Evolutionary conservation across 2,113 vertebrate genomes (phyloP).

Genomic region (Herpailurus yagouaroundi): DNA sequence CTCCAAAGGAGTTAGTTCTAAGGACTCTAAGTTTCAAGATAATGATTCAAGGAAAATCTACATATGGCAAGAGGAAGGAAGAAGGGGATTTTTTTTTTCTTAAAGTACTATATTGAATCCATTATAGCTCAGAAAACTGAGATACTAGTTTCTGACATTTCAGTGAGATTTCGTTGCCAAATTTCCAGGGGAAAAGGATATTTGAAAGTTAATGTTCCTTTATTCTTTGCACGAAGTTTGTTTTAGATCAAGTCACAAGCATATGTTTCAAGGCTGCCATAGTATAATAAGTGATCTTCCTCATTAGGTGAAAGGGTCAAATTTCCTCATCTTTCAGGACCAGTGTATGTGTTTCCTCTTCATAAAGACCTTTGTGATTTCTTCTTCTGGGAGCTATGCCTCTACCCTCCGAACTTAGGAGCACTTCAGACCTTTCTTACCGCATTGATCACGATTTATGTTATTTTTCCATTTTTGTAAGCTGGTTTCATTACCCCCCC

Average conservation of each 20-base stretch:
- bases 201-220: constrained; percentile 11
- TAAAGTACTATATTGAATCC: constrained; percentile 2
- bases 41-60: not conserved
- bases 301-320: not conserved
- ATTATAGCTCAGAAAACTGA: constrained; percentile 43
- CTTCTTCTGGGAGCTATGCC: not conserved
- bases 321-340: not conserved
- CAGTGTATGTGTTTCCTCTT: not conserved
- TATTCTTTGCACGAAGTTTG: constrained; percentile 19
- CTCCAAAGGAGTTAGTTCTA: not conserved
- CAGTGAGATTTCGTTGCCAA: constrained; percentile 6
- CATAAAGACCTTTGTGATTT: not conserved
- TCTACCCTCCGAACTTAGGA: not conserved
- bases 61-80: not conserved
- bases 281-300: not conserved
- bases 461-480: not conserved
- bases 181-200: constrained; percentile 34
- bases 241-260: constrained; percentile 43
- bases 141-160: constrained; percentile 54
- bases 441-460: not conserved
- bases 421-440: not conserved
- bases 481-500: not conserved
- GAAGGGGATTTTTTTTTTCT: not conserved
- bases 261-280: not conserved
- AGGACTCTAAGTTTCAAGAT: not conserved